Percentiles rank a stretch among this genome's conserved stretches.
Evolutionary conservation across 2,888 invertebrate species (phyloP).

Genomic region (Pimpla rufipes): DNA sequence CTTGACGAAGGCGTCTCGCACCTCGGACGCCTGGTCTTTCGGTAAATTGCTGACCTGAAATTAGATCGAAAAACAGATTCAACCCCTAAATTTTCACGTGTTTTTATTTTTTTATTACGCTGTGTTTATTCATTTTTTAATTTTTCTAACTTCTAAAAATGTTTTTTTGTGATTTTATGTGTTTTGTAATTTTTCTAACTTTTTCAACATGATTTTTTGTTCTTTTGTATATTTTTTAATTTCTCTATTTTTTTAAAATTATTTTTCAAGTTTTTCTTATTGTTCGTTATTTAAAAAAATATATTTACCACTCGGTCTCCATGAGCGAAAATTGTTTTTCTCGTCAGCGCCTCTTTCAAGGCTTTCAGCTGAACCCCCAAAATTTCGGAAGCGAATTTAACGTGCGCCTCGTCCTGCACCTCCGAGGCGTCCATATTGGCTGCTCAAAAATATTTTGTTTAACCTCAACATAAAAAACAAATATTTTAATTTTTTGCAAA

Average conservation of each 20-base stretch:
- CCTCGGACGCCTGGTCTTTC: constrained; percentile 92
- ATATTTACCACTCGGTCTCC: constrained; percentile 91
- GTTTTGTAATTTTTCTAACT: too few relatives aligned
- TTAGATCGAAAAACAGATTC: constrained; percentile 8
- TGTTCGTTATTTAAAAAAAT: too few relatives aligned
- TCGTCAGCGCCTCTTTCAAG: constrained; percentile 93
- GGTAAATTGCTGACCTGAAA: constrained; percentile 88
- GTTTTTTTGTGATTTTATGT: too few relatives aligned
- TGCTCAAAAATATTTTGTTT: constrained; percentile 77
- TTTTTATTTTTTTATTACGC: not conserved
- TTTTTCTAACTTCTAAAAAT: too few relatives aligned
- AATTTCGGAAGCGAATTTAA: constrained; percentile 90
- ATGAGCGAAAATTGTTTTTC: constrained; percentile 93
- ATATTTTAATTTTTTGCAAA: not conserved
- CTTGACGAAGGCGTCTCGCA: constrained; percentile 97
- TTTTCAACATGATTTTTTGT: too few relatives aligned
- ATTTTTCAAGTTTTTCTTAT: not conserved
- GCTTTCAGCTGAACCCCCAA: constrained; percentile 90
- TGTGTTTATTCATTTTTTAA: too few relatives aligned
- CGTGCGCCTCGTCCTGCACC: constrained; percentile 90
- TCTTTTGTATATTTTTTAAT: too few relatives aligned
- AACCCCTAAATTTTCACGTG: constrained; percentile 1
- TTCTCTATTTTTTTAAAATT: constrained; percentile 9
- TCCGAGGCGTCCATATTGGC: constrained; percentile 96
- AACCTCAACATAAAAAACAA: constrained; percentile 5